A percentile compares a stretch with the other conserved stretches of the same genome.
phyloP scores from a whole-genome alignment of 2,797 vertebrate species.

The Xerus rutilus region DNA sequence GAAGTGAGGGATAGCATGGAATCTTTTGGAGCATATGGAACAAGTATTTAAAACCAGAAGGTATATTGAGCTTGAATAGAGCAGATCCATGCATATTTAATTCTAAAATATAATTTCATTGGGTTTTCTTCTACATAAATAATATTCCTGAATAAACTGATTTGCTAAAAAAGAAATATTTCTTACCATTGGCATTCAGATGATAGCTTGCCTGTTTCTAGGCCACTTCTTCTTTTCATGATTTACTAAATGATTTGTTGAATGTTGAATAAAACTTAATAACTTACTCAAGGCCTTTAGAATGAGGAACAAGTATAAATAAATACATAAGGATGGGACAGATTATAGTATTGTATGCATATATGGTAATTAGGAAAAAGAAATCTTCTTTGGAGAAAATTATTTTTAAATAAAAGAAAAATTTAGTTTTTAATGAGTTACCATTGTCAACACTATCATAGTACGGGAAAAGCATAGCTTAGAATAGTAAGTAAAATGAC shows the following conservation, averaged over 20 bases:
- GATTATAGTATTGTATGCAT: background rate
- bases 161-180: constrained; percentile 57
- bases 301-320: constrained; percentile 8
- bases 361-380: constrained; percentile 1
- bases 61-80: background rate
- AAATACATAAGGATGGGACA: background rate
- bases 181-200: constrained; percentile 41
- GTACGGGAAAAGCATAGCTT: background rate
- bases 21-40: background rate
- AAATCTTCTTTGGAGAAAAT: background rate
- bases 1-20: background rate
- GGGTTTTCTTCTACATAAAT: background rate
- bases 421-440: constrained; percentile 31
- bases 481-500: background rate
- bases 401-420: constrained; percentile 34
- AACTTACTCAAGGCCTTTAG: constrained; percentile 2
- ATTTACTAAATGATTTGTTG: background rate
- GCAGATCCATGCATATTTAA: background rate
- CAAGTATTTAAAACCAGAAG: constrained; percentile 10
- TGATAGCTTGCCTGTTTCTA: constrained; percentile 54
- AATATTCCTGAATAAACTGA: background rate
- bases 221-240: constrained; percentile 33
- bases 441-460: background rate
- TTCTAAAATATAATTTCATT: background rate
- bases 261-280: background rate